Conservation (phyloP, 2,113 vertebrate species). For the Halcyon senegalensis region DNA sequence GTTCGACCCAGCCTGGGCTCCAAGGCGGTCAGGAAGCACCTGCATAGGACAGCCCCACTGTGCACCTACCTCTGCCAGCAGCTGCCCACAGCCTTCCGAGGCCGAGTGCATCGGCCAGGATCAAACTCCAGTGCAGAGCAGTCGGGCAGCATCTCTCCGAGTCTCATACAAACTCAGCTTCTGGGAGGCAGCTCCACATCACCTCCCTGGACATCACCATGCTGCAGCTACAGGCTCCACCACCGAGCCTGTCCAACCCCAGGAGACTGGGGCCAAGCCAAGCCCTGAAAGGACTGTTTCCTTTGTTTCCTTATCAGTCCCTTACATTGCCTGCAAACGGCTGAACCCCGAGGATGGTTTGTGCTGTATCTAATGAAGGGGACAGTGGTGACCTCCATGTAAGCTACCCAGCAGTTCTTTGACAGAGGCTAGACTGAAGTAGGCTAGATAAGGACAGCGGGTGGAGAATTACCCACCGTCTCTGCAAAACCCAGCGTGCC, state of each 20-base stretch:
- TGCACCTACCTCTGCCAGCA: neutral
- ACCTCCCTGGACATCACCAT: neutral
- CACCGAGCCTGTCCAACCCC: neutral
- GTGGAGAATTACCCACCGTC: neutral
- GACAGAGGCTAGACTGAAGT: neutral
- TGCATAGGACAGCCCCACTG: neutral
- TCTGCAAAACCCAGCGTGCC: neutral
- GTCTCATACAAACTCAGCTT: neutral
- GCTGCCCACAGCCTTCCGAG: neutral
- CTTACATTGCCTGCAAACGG: neutral
- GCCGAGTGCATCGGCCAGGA: rapidly evolving
- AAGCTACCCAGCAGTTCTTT: neutral
- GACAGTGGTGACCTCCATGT: neutral
- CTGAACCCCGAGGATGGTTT: neutral
- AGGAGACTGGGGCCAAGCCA: neutral
- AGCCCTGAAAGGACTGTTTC: neutral
- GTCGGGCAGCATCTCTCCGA: rapidly evolving
- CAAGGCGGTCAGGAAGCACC: neutral
- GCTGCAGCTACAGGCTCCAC: neutral
- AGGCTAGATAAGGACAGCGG: neutral
- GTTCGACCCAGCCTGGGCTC: neutral
- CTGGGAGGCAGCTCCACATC: neutral
- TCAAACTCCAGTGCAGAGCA: neutral
- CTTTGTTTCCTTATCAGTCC: neutral
- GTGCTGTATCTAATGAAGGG: neutral